Base-by-base conservation (phyloP, 35 echinoderm and acorn worm genomes). In the Nesometra sesokonis region DNA sequence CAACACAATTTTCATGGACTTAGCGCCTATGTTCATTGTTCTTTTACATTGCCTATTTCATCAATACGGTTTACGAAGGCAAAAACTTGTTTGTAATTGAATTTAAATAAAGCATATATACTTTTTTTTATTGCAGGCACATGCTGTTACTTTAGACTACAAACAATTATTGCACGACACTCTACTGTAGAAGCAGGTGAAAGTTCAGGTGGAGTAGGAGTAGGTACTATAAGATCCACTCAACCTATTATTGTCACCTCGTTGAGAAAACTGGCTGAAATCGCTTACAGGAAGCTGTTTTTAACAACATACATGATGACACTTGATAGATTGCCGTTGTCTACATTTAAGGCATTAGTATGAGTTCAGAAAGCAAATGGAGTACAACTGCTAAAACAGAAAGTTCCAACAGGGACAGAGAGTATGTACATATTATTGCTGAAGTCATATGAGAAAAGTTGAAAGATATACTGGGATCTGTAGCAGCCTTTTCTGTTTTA, bases 61-160 rank as follows among this genome's bases (percentile, higher is more conserved):
- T n/a, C n/a, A n/a, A n/a, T n/a, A n/a, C n/a, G n/a, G n/a, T n/a
- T n/a, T n/a, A n/a, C n/a, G n/a, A n/a, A n/a, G n/a, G n/a, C n/a
- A n/a, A n/a, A n/a, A n/a, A n/a, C n/a, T n/a, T n/a, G n/a, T n/a
- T n/a, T n/a, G n/a, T n/a, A n/a, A n/a, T n/a, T n/a, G n/a, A n/a
- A n/a, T n/a, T n/a, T n/a, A n/a, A n/a, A n/a, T n/a, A n/a, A n/a
- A n/a, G n/a, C n/a, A n/a, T n/a, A n/a, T n/a, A n/a, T 32, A 86
- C 79, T 34, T 78, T 91, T 86, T 80, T 79, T 34, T 15, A 30
- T 82, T 27, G 29, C 78, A 91, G 90, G 90, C 85, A 86, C 79
- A 91, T 83, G 30, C 77, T 34, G 80, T 87, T 34, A 78, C 78
- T 39, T 47, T 91, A 13, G 79, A 91, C 31, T 77, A 83, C 32